Percentiles rank a stretch among this genome's conserved stretches.
These are phyloP conservation scores for Poeciliopsis gracilis DNA, from an alignment of 2,797 vertebrate genomes.

Conservation along the genomic window DNA sequence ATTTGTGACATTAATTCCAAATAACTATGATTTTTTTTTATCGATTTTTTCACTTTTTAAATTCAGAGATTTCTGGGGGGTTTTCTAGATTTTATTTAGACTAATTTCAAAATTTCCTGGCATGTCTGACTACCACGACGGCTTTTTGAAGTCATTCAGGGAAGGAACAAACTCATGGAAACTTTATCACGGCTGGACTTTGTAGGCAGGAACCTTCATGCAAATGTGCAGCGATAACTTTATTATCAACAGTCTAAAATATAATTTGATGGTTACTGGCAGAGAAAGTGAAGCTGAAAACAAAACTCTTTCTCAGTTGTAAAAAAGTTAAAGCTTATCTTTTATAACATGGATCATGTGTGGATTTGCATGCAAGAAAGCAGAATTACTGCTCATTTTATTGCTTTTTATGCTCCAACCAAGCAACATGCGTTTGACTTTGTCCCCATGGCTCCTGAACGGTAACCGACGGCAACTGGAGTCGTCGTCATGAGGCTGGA, in stretches of 20 bases:
- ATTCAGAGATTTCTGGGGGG: too few relatives aligned
- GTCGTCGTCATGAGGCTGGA: slow-evolving; percentile 8
- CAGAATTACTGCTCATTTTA: slow-evolving; percentile 14
- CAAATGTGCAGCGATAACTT: not conserved
- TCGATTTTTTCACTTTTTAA: too few relatives aligned
- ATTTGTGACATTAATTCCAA: too few relatives aligned
- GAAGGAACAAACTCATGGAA: not conserved
- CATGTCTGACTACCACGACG: too few relatives aligned
- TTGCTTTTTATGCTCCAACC: slow-evolving; percentile 11
- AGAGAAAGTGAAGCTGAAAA: not conserved
- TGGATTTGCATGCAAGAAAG: not conserved
- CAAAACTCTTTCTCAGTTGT: not conserved
- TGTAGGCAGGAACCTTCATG: not conserved
- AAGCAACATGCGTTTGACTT: slow-evolving; percentile 20
- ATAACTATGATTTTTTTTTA: too few relatives aligned
- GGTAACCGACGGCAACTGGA: slow-evolving; percentile 6
- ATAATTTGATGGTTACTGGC: not conserved
- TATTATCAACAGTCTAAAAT: not conserved
- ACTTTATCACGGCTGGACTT: slow-evolving; percentile 10
- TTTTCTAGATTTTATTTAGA: too few relatives aligned
- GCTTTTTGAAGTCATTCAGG: not conserved
- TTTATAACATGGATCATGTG: not conserved
- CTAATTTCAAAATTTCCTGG: too few relatives aligned
- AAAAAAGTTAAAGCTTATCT: slow-evolving; percentile 6
- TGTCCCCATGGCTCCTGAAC: slow-evolving; percentile 8